Base-by-base conservation (phyloP, 2,888 invertebrate species). In the Acheta domesticus region DNA sequence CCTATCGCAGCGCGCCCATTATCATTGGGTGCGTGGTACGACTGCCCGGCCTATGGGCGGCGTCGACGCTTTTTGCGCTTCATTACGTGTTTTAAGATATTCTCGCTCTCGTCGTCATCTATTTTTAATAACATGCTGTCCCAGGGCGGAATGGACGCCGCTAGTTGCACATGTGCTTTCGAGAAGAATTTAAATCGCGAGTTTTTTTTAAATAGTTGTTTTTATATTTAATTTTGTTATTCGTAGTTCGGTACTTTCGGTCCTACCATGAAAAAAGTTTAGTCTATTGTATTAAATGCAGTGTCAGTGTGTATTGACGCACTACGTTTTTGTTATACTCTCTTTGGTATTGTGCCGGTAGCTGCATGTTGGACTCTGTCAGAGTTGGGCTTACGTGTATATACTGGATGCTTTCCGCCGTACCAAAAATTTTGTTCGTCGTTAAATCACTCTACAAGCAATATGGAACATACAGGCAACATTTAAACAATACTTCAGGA, bases 81-180 rank as follows among this genome's bases (percentile, higher is more conserved):
- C 62, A n/a, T 62, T n/a, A 62, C 62, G n/a, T 62, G 62, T 62
- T 62, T 36, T 19, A 62, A n/a, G 62, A 62, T 62, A 62, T 62
- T 62, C 62, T 62, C 3, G n/a, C 62, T 12, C 62, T 62, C n/a
- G 62, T 62, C n/a, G 62, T 62, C 14, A 62, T 62, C 62, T 62
- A 62, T 62, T 62, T 62, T 62, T 62, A 62, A 62, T 62, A 62
- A 62, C 62, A 62, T 62, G 62, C 62, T 62, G n/a, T 14, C 62
- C 16, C 62, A 62, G 14, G 62, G 62, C 4, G n/a, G 62, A 14
- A 62, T 62, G 62, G n/a, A 19, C 16, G 62, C 16, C 14, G 62
- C 14, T 62, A 62, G 62, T 62, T 62, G n/a, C 62, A 62, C n/a
- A 62, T 62, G 62, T 19, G 62, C 62, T 62, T 14, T 62, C 62